Evolutionary conservation across 2,797 vertebrate genomes (phyloP).

Genomic region (Phataginus tricuspis): DNA sequence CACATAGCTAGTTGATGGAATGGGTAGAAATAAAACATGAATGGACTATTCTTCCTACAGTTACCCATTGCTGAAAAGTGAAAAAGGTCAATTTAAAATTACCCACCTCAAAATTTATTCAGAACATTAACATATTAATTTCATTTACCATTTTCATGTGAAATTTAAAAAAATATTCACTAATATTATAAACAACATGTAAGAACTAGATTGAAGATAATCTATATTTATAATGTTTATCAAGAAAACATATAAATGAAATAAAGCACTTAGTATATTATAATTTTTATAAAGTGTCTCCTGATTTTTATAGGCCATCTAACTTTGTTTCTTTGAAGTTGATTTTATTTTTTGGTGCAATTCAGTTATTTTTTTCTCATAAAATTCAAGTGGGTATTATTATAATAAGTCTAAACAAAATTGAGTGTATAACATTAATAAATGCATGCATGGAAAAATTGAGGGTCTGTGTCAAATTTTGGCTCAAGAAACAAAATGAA

Average conservation of each 20-base stretch:
- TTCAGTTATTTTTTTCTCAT: slow-evolving; percentile 30
- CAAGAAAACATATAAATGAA: not conserved
- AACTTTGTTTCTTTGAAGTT: not conserved
- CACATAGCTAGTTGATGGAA: not conserved
- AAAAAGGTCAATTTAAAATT: not conserved
- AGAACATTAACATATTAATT: not conserved
- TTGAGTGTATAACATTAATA: not conserved
- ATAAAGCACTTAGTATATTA: not conserved
- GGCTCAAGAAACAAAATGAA: slow-evolving; percentile 11
- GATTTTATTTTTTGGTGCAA: not conserved
- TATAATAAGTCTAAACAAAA: not conserved
- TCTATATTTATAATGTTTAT: not conserved
- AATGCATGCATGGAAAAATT: not conserved
- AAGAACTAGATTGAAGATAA: not conserved
- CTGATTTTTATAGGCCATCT: not conserved
- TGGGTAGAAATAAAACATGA: not conserved
- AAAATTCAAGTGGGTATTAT: not conserved
- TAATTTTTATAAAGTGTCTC: not conserved
- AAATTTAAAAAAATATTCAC: not conserved
- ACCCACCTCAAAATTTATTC: not conserved
- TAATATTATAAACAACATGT: not conserved
- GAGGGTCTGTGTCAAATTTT: not conserved
- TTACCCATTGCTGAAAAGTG: not conserved
- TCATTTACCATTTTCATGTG: not conserved
- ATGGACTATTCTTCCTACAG: not conserved